Percentiles rank a stretch among this genome's conserved stretches.
These are phyloP conservation scores for Apamea epomidion DNA, from an alignment of 2,888 invertebrate species.

Conservation along the genomic window DNA sequence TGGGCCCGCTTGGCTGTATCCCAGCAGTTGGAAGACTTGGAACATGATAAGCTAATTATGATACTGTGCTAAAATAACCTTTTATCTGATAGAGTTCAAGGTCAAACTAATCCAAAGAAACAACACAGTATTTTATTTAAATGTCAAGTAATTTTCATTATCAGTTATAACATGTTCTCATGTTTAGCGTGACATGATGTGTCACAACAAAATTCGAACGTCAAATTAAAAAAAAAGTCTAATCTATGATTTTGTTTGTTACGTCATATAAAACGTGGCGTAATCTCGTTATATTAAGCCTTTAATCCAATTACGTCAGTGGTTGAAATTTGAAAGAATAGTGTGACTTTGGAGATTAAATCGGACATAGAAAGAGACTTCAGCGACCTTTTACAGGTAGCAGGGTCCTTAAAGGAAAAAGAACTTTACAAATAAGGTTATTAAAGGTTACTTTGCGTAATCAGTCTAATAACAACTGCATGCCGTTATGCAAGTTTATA, in stretches of 20 bases:
- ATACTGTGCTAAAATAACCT: background rate
- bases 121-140: background rate
- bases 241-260: background rate
- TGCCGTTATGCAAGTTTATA: too few species aligned
- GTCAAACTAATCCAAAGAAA: conserved; percentile 21
- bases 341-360: conserved; percentile 5
- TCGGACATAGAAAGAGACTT: background rate
- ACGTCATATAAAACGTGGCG: conserved; percentile 22
- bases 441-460: background rate
- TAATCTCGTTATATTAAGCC: conserved; percentile 36
- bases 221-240: background rate
- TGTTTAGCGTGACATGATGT: background rate
- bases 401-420: background rate
- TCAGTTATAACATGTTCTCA: background rate
- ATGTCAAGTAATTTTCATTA: background rate
- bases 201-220: conserved; percentile 1
- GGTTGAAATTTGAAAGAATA: conserved; percentile 21
- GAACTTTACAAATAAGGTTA: conserved; percentile 8
- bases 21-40: background rate
- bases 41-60: background rate
- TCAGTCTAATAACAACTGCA: background rate
- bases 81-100: conserved; percentile 1
- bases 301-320: conserved; percentile 55
- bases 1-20: background rate
- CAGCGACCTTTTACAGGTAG: conserved; percentile 1